Evolutionary conservation across 2,113 vertebrate species (phyloP).

Genomic region (Epinephelus lanceolatus): DNA sequence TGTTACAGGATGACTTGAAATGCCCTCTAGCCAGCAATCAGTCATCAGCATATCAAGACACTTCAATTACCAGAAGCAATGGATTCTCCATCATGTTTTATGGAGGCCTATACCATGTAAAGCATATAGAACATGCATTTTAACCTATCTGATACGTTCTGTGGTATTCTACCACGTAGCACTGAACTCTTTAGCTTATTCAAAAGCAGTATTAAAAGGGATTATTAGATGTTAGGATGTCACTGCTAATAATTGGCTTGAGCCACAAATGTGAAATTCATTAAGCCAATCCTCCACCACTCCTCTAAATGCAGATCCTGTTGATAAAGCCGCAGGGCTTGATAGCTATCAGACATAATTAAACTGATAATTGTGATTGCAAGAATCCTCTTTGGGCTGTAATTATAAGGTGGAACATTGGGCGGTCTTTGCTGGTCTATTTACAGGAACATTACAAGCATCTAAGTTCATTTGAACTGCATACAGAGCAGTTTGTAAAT

Average conservation of each 20-base stretch:
- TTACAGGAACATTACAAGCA: slow-evolving; percentile 40
- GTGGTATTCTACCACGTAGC: slow-evolving; percentile 10
- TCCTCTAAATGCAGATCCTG: slow-evolving; percentile 69
- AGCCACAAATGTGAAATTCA: slow-evolving; percentile 73
- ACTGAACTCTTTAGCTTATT: slow-evolving; percentile 36
- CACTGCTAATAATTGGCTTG: slow-evolving; percentile 67
- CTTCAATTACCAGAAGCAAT: slow-evolving; percentile 30
- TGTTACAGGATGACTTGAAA: slow-evolving; percentile 18
- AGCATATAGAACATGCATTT: not conserved
- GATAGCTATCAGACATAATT: slow-evolving; percentile 81
- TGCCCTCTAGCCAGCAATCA: slow-evolving; percentile 35
- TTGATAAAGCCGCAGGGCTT: slow-evolving; percentile 64
- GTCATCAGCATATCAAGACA: slow-evolving; percentile 45
- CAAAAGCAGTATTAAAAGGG: slow-evolving; percentile 65
- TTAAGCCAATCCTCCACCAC: slow-evolving; percentile 71
- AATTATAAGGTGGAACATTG: slow-evolving; percentile 58
- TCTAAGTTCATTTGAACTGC: not conserved
- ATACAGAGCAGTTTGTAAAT: not conserved
- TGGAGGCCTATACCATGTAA: not conserved
- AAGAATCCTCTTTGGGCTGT: slow-evolving; percentile 60
- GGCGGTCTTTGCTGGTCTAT: slow-evolving; percentile 30
- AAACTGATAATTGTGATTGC: slow-evolving; percentile 78
- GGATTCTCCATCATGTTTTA: slow-evolving; percentile 14
- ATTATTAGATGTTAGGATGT: slow-evolving; percentile 69
- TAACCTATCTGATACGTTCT: not conserved